phyloP scores from a whole-genome alignment of 2,888 invertebrate species.

The Cephus pygmeus region DNA sequence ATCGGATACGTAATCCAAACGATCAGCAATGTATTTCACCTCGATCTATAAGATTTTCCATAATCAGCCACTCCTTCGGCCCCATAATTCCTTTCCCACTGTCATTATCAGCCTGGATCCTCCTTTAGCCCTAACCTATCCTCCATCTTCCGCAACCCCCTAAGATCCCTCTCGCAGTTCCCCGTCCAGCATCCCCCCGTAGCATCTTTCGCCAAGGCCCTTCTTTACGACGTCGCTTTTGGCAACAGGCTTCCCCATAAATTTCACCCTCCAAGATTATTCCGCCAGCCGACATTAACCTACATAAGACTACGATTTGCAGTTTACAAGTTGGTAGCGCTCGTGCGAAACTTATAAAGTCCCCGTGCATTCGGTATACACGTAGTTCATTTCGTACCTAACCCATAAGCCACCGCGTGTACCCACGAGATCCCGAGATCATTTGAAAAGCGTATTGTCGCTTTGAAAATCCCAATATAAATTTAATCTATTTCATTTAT shows the following conservation, averaged over 20 bases:
- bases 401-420: too few relatives aligned
- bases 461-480: neutral
- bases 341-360: neutral
- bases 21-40: too few relatives aligned
- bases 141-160: slow-evolving; percentile 5
- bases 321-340: slow-evolving; percentile 29
- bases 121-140: slow-evolving; percentile 6
- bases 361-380: neutral
- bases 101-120: slow-evolving; percentile 41
- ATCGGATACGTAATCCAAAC: neutral
- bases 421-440: too few relatives aligned
- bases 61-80: slow-evolving; percentile 45
- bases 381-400: neutral
- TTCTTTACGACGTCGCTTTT: slow-evolving; percentile 40
- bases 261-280: slow-evolving; percentile 42
- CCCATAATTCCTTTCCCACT: slow-evolving; percentile 20
- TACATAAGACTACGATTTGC: slow-evolving; percentile 46
- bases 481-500: neutral
- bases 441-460: too few relatives aligned
- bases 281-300: slow-evolving; percentile 40
- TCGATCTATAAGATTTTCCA: slow-evolving; percentile 30
- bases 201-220: slow-evolving; percentile 9
- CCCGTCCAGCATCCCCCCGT: slow-evolving; percentile 9
- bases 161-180: slow-evolving; percentile 5
- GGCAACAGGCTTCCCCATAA: slow-evolving; percentile 48